phyloP scores from a whole-genome alignment of 2,888 invertebrate species.

The Drosophila lacicola region DNA sequence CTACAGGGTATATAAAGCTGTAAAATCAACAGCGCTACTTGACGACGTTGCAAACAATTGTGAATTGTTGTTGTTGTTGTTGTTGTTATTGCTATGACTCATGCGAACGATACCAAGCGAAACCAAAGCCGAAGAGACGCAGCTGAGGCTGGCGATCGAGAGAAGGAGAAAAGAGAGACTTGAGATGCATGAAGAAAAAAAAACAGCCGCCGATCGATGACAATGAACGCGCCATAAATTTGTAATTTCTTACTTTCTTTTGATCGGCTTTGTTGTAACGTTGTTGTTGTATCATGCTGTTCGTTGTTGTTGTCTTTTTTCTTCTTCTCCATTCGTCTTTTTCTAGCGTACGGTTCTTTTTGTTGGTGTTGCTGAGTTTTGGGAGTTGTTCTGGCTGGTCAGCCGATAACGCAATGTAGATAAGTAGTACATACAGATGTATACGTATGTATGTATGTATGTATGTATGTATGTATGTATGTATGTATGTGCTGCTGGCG shows the following conservation, averaged over 20 bases:
- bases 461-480: not conserved
- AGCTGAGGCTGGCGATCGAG: conserved; percentile 8
- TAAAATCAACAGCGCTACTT: conserved; percentile 33
- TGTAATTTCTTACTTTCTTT: conserved; percentile 70
- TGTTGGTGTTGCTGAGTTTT: conserved; percentile 8
- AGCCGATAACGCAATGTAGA: conserved; percentile 45
- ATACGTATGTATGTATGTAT: conserved; percentile 4
- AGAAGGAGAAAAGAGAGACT: conserved; percentile 12
- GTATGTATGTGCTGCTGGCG: not conserved
- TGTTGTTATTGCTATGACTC: conserved; percentile 46
- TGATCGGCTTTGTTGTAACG: conserved; percentile 27
- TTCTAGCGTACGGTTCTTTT: not conserved
- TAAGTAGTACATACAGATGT: conserved; percentile 25
- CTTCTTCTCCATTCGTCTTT: not conserved
- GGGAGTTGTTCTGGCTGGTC: conserved; percentile 26
- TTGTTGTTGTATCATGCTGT: conserved; percentile 7
- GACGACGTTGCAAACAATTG: conserved; percentile 54
- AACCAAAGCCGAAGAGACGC: conserved; percentile 10
- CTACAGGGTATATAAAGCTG: conserved; percentile 15
- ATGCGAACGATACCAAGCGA: conserved; percentile 42
- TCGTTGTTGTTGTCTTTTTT: conserved; percentile 8
- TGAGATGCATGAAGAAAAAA: conserved; percentile 11
- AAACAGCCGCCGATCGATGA: conserved; percentile 44
- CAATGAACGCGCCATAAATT: conserved; percentile 66
- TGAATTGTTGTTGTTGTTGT: conserved; percentile 31